phyloP scores from a whole-genome alignment of 2,888 invertebrate genomes.

The Tachina lurida region DNA sequence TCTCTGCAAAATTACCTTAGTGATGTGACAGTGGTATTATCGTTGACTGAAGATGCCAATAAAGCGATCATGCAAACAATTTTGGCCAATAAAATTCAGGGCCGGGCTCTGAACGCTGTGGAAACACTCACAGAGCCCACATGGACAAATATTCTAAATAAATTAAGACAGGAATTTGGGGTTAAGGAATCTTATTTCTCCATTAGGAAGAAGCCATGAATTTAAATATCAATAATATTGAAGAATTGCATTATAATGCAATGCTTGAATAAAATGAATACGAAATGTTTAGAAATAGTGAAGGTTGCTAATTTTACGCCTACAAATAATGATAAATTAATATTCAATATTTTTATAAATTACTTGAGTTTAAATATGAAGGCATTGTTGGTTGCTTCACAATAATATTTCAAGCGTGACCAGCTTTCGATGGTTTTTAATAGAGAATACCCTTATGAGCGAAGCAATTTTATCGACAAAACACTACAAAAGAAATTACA shows the following conservation, averaged over 20 bases:
- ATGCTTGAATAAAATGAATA: neutral
- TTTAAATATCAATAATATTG: neutral
- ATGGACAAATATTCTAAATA: neutral
- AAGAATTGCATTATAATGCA: neutral
- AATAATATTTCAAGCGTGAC: too few species aligned
- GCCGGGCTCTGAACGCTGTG: neutral
- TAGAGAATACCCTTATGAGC: too few species aligned
- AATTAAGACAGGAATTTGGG: neutral
- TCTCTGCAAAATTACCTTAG: constrained; percentile 1
- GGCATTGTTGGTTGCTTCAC: too few species aligned
- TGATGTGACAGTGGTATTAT: neutral
- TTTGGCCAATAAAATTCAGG: neutral
- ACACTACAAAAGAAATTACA: too few species aligned
- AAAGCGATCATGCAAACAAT: neutral
- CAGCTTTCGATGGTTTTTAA: too few species aligned
- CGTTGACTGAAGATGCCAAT: neutral
- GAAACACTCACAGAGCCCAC: neutral
- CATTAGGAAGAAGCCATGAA: neutral
- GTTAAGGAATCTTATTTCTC: neutral
- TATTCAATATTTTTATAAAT: neutral
- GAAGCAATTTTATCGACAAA: too few species aligned
- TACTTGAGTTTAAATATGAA: neutral
- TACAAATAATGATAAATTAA: neutral
- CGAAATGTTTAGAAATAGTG: neutral
- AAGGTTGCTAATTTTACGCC: neutral